Conservation (phyloP, 92 coral and sea anemone genomes). For the Micromussa lordhowensis region DNA sequence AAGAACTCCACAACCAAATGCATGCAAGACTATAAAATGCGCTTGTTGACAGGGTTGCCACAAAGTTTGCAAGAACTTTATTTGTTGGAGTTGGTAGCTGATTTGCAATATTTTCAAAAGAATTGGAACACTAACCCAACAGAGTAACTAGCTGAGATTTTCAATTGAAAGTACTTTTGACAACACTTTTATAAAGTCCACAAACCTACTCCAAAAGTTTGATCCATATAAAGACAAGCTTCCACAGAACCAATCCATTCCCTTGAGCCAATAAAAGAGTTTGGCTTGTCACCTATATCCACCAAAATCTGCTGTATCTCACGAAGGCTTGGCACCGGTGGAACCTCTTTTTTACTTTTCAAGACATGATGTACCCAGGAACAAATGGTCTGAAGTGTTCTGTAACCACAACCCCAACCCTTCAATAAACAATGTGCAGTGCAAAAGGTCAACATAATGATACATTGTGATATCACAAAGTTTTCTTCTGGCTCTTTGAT, state of each 20-base stretch:
- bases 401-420: slow-evolving; percentile 99
- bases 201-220: slow-evolving; percentile 84
- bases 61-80: too few species aligned
- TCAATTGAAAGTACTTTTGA: too few species aligned
- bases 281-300: slow-evolving; percentile 77
- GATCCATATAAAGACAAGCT: slow-evolving; percentile 86
- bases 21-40: too few species aligned
- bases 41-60: too few species aligned
- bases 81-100: too few species aligned
- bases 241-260: slow-evolving; percentile 98
- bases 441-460: not conserved
- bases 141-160: too few species aligned
- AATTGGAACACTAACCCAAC: too few species aligned
- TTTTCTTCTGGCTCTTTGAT: not conserved
- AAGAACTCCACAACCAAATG: too few species aligned
- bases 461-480: too few species aligned
- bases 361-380: slow-evolving; percentile 81
- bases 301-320: slow-evolving; percentile 89
- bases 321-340: slow-evolving; percentile 68
- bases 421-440: not conserved
- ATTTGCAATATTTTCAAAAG: too few species aligned
- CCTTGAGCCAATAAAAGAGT: slow-evolving; percentile 79
- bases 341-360: slow-evolving; percentile 4
- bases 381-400: slow-evolving; percentile 94
- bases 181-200: not conserved